Evolutionary conservation across 2,888 invertebrate species (phyloP), one percentile per base, ranked within the genome.

Genomic region (Fissipunctia ypsillon): DNA sequence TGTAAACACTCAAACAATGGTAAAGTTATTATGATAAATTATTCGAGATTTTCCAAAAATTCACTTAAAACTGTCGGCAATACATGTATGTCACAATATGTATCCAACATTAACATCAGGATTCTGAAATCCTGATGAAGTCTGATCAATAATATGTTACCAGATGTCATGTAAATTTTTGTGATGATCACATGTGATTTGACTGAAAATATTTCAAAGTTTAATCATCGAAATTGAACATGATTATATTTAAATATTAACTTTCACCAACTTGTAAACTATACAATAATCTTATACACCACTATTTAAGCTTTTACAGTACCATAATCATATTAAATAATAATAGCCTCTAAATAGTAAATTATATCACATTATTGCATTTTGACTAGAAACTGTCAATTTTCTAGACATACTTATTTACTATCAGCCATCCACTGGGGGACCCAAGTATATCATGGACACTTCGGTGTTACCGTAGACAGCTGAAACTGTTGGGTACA

Each of bases 391-490:
- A 87, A 86, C 85, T 73, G 74, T 63, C 66, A 79, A 70, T 77
- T 84, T 87, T 83, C 85, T 88, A 88, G 78, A 83, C 80, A 75
- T 69, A 74, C 74, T 74, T 45, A 78, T 86, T 88, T 65, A 85
- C 81, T 88, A 97, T 98, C 97, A 99, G 96, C 99, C 99, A 97
- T 99, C 99, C 90, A 99, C 94, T n/a, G 99, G 99, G 83, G 98
- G 98, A 83, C 99, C 99, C 89, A 99, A 96, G 94, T 99, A 99
- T 59, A 99, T 99, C 99, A 99, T 99, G 52, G 99, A 99, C 56
- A 99, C 99, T 97, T 99, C 99, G 64, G 99, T 99, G 93, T 99
- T 99, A 78, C 99, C 99, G 96, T 99, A 99, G 19, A 99, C 99
- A 77, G 99, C 99, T 65, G 99, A 99, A 69, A 99, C 98, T 78